Evolutionary conservation across 2,113 vertebrate species (phyloP).

Genomic region (Genyomyrus donnyi): DNA sequence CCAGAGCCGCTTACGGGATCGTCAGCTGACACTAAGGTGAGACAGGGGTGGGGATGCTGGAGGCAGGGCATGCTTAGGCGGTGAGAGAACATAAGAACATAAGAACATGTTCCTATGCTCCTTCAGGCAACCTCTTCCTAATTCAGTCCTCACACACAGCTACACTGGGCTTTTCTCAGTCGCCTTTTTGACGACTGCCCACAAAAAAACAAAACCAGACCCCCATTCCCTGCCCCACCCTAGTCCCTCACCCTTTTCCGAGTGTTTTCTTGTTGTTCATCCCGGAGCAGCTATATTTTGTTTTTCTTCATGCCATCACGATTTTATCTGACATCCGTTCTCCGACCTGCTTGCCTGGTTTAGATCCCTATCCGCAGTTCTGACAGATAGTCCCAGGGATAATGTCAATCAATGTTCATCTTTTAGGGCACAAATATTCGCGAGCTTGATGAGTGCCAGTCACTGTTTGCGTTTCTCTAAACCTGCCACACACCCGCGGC

Average conservation of each 20-base stretch:
- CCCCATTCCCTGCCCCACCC: neutral
- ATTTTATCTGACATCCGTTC: neutral
- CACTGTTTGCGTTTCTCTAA: neutral
- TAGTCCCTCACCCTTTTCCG: neutral
- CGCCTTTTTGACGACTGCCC: neutral
- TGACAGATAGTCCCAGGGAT: neutral
- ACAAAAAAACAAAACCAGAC: neutral
- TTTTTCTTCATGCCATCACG: neutral
- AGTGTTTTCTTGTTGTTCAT: neutral
- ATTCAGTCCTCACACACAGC: neutral
- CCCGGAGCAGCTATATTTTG: neutral
- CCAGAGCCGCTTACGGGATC: neutral
- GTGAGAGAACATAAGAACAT: neutral
- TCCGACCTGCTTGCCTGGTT: neutral
- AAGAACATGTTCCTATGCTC: neutral
- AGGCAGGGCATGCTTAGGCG: neutral
- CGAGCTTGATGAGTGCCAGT: neutral
- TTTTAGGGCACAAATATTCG: neutral
- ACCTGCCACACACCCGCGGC: neutral
- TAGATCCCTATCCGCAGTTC: neutral
- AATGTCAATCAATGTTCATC: neutral
- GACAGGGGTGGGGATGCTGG: neutral
- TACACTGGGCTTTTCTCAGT: neutral
- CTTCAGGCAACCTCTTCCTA: neutral
- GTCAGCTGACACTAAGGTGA: neutral